Evolutionary conservation across 1,140 invertebrate species (phyloP).

Genomic region (Zaprionus taronus): DNA sequence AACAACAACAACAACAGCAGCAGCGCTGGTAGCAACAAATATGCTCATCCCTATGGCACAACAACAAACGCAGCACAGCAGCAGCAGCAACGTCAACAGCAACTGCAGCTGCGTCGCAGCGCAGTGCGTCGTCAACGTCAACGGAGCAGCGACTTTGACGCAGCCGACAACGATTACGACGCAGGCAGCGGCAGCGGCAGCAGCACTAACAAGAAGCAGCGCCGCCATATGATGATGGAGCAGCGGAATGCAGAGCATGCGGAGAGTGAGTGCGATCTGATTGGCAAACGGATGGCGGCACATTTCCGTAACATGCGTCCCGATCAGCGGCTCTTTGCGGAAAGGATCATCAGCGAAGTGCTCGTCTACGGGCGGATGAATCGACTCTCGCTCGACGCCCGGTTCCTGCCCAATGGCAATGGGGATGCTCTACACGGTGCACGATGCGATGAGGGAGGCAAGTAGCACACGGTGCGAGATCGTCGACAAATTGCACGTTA

Average conservation of each 20-base stretch:
- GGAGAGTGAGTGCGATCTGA: constrained; percentile 63
- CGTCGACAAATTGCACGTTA: not conserved
- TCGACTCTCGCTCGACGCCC: constrained; percentile 54
- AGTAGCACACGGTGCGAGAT: not conserved
- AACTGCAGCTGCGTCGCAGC: not conserved
- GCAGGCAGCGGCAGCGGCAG: not conserved
- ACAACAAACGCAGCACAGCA: constrained; percentile 11
- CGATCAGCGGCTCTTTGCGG: constrained; percentile 66
- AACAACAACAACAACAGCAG: constrained; percentile 7
- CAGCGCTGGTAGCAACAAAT: constrained; percentile 6
- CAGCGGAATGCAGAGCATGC: constrained; percentile 30
- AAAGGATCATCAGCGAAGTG: constrained; percentile 69
- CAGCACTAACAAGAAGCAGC: constrained; percentile 18
- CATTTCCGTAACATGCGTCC: constrained; percentile 70
- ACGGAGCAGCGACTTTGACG: constrained; percentile 26
- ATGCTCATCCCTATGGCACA: constrained; percentile 24
- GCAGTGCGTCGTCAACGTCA: constrained; percentile 16
- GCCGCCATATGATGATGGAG: constrained; percentile 24
- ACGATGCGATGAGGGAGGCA: not conserved
- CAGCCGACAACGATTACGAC: constrained; percentile 10
- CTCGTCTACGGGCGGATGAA: constrained; percentile 68
- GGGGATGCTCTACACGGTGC: not conserved
- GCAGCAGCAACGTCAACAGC: not conserved
- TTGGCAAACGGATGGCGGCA: constrained; percentile 66
- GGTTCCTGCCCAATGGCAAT: constrained; percentile 44